phyloP scores from a whole-genome alignment of 2,888 invertebrate genomes.

The Enoplolaimus lenunculus region DNA sequence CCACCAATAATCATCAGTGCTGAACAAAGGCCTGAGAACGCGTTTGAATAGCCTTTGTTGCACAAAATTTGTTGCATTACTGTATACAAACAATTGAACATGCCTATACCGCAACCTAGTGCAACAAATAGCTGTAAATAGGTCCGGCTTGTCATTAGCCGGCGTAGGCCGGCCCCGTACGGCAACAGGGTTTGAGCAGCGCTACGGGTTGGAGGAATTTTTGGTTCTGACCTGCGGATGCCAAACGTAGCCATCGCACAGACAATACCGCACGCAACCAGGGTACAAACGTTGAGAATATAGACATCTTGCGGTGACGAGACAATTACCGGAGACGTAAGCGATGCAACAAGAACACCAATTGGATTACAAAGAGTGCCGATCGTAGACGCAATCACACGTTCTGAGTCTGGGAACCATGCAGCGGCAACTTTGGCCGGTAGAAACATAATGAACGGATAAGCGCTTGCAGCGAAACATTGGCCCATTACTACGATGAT shows the following conservation, averaged over 20 bases:
- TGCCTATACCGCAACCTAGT: slow-evolving; percentile 38
- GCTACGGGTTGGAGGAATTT: slow-evolving; percentile 34
- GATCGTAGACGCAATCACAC: slow-evolving; percentile 42
- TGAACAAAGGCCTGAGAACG: slow-evolving; percentile 35
- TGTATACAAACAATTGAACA: slow-evolving; percentile 41
- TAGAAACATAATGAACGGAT: slow-evolving; percentile 47
- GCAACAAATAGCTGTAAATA: slow-evolving; percentile 11
- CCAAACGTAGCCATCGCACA: slow-evolving; percentile 25
- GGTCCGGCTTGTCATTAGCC: not conserved
- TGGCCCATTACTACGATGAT: slow-evolving; percentile 42
- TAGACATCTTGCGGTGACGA: slow-evolving; percentile 27
- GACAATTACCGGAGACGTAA: slow-evolving; percentile 34
- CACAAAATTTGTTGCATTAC: slow-evolving; percentile 44
- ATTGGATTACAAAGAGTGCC: slow-evolving; percentile 29
- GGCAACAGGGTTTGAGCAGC: slow-evolving; percentile 34
- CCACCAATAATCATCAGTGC: slow-evolving; percentile 45
- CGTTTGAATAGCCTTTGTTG: slow-evolving; percentile 45
- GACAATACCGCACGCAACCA: slow-evolving; percentile 26
- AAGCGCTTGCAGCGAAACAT: slow-evolving; percentile 44
- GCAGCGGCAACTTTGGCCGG: slow-evolving; percentile 45
- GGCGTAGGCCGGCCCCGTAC: not conserved
- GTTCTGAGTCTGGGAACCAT: slow-evolving; percentile 42
- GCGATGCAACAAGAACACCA: slow-evolving; percentile 33
- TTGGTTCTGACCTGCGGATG: slow-evolving; percentile 35
- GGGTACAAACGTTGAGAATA: slow-evolving; percentile 33